phyloP scores from a whole-genome alignment of 2,113 vertebrate genomes.

The Urocynchramus pylzowi region DNA sequence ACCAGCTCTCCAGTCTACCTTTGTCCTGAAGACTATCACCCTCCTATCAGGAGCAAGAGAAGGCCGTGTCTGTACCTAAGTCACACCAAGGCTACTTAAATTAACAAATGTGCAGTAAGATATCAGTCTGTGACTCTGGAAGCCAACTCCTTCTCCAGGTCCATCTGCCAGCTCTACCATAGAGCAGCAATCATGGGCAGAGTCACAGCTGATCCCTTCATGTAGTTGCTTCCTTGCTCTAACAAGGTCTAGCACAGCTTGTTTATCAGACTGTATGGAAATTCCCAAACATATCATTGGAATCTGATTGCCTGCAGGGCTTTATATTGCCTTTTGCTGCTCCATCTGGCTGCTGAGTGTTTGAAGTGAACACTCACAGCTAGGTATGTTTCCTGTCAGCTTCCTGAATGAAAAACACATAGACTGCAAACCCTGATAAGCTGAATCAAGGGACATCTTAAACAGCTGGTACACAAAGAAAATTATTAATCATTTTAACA shows the following conservation, averaged over 20 bases:
- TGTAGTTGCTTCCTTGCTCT: background rate
- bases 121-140: background rate
- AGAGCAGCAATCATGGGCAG: background rate
- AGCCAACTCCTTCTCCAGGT: background rate
- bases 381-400: background rate
- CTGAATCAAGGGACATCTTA: background rate
- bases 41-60: background rate
- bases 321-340: background rate
- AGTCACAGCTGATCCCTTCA: background rate
- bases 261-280: background rate
- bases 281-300: rapidly evolving
- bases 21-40: background rate
- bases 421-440: background rate
- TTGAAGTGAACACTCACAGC: background rate
- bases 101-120: background rate
- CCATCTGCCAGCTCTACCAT: background rate
- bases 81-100: background rate
- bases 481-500: background rate
- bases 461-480: background rate
- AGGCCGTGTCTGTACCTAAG: background rate
- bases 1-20: background rate
- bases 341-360: background rate
- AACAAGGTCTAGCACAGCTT: background rate
- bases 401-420: background rate
- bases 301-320: background rate